Evolutionary conservation across 64 coral and sea anemone species (phyloP), one percentile per base, ranked within the genome.

Genomic region (Trachythela sp.): DNA sequence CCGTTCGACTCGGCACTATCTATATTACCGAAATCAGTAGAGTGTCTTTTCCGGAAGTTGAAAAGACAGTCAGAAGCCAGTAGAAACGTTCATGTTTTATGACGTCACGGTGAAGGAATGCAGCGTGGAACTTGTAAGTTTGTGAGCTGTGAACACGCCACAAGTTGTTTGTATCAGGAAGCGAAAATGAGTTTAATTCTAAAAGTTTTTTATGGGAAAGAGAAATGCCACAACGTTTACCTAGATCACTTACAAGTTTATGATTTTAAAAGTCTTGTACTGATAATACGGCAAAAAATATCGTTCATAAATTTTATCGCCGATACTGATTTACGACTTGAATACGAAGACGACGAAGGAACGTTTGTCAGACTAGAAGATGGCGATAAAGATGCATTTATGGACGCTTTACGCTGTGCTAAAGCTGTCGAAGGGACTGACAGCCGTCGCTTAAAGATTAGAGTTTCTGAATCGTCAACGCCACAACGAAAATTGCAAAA

Each of bases 341-440:
- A 87, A 54, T 87, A 87, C 49, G 36, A 50, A 36, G 85, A 87
- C 35, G 50, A 87, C 35, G 48, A 87, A 54, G 39, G 39, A 22
- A 87, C 50, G 24, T 54, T 54, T 13, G 49, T 87, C 15, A 54
- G 29, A 22, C 48, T 87, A 13, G 33, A 58, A 3, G 49, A 50
- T 72, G n/a, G 0, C 2, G 68, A 72, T 9, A 10, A 20, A 1
- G 13, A 20, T 8, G 68, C 2, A 35, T 72, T 72, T 30, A 10
- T 72, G 1, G 45, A 87, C 36, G 85, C 85, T n/a, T 31, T 0
- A 36, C 42, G 48, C n/a, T 87, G 85, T 54, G 85, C 85, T 59
- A 36, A 50, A 54, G 56, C 31, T 50, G 85, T 87, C 20, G 0
- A 50, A 87, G 85, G 49, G 85, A 54, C 85, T 14, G 48, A 31